phyloP scores from a whole-genome alignment of 92 coral and sea anemone genomes.

The Epizoanthus scotinus region DNA sequence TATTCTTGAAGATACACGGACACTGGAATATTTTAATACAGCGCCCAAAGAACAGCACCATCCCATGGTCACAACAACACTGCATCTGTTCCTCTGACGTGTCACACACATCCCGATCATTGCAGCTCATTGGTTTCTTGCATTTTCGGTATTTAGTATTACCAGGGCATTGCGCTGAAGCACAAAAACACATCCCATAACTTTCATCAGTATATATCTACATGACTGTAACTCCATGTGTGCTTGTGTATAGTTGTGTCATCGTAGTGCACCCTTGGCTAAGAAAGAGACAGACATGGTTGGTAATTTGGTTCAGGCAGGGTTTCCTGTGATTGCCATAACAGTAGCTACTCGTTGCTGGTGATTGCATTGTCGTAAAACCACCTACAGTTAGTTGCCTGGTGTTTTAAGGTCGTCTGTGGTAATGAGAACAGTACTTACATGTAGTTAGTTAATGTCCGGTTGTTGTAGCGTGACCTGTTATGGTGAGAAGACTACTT shows the following conservation, averaged over 20 bases:
- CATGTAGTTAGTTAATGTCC: neutral
- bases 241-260: neutral
- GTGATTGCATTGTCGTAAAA: neutral
- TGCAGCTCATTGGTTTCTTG: constrained; percentile 53
- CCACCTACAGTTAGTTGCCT: neutral
- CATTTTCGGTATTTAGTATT: constrained; percentile 57
- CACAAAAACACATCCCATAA: neutral
- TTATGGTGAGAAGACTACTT: neutral
- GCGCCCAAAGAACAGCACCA: constrained; percentile 47
- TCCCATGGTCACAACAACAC: constrained; percentile 65
- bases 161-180: constrained; percentile 56
- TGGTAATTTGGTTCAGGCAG: neutral
- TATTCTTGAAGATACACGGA: constrained; percentile 57
- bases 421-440: neutral
- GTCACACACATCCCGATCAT: constrained; percentile 59
- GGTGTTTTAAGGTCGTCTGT: neutral
- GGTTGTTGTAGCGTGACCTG: neutral
- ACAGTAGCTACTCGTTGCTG: constrained; percentile 36
- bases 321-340: neutral
- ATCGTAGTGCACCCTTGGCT: neutral
- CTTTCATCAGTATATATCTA: too few relatives aligned
- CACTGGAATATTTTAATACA: constrained; percentile 52
- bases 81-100: constrained; percentile 49
- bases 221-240: neutral
- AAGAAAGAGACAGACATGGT: neutral